Evolutionary conservation across 2,888 invertebrate genomes (phyloP).

Genomic region (Cryptocephalus moraei): DNA sequence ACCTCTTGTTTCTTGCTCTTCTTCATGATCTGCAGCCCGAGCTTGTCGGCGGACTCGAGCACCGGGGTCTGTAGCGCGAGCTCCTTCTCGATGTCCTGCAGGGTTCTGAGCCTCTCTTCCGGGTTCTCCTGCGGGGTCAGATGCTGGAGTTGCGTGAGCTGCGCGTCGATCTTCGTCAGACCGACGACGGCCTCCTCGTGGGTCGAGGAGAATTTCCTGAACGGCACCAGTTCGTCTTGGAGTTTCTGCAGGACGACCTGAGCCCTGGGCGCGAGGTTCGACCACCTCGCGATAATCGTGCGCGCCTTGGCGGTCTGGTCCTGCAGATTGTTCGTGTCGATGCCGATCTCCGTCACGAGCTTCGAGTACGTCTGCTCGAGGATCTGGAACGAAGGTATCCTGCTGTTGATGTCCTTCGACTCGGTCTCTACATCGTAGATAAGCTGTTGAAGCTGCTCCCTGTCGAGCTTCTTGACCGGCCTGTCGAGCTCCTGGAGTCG

Average conservation of each 20-base stretch:
- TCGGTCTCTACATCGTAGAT: constrained; percentile 46
- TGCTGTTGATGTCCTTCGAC: constrained; percentile 46
- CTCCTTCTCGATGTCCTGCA: constrained; percentile 48
- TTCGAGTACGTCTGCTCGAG: constrained; percentile 62
- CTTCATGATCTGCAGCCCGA: constrained; percentile 50
- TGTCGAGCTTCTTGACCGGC: constrained; percentile 44
- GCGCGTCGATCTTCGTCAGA: constrained; percentile 60
- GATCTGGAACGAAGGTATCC: constrained; percentile 46
- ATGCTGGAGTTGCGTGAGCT: constrained; percentile 59
- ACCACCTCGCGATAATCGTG: constrained; percentile 53
- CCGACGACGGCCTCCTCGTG: constrained; percentile 63
- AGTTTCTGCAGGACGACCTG: constrained; percentile 48
- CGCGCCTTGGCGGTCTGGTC: constrained; percentile 51
- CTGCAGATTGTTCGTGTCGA: constrained; percentile 60
- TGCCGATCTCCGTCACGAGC: constrained; percentile 53
- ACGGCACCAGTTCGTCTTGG: constrained; percentile 48
- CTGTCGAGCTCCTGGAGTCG: constrained; percentile 50
- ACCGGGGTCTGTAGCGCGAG: constrained; percentile 42
- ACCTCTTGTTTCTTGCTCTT: constrained; percentile 47
- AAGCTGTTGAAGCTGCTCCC: constrained; percentile 49
- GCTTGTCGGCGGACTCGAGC: constrained; percentile 48
- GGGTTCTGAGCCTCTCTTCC: constrained; percentile 35
- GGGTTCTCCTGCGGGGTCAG: constrained; percentile 40
- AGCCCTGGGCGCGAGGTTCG: constrained; percentile 49
- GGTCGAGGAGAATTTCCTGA: constrained; percentile 58